These are phyloP conservation scores for Chlamydotis undulata DNA, from an alignment of 2,113 vertebrate species.

Conservation along the genomic window DNA sequence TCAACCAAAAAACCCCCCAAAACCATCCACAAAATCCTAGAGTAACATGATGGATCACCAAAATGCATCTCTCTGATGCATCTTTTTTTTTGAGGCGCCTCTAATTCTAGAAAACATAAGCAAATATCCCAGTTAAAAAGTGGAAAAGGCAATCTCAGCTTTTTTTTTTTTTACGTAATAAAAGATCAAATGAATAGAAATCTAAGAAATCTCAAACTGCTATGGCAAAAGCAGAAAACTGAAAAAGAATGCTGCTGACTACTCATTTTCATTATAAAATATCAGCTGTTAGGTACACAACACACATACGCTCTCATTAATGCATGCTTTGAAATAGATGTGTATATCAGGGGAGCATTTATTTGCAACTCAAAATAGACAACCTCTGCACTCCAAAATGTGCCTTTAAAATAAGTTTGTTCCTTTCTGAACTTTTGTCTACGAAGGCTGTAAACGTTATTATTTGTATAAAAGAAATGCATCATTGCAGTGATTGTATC, in stretches of 20 bases:
- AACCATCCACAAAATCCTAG: background rate
- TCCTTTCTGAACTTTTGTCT: background rate
- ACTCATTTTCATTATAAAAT: background rate
- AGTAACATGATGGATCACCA: background rate
- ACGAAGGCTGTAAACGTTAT: background rate
- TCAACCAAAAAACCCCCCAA: background rate
- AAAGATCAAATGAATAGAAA: background rate
- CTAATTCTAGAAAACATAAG: background rate
- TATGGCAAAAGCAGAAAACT: background rate
- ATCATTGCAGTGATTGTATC: background rate
- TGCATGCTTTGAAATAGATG: slow-evolving; percentile 14
- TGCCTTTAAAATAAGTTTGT: background rate
- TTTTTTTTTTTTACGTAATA: background rate
- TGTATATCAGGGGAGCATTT: background rate
- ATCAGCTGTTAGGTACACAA: slow-evolving; percentile 8
- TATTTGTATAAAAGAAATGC: slow-evolving; percentile 6
- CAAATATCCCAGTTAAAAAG: background rate
- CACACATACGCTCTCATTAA: background rate
- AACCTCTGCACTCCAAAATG: background rate
- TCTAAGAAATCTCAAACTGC: background rate
- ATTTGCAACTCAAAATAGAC: slow-evolving; percentile 7
- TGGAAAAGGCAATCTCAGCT: background rate
- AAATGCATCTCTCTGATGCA: background rate
- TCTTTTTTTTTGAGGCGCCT: background rate
- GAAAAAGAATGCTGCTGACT: slow-evolving; percentile 7